Conservation (phyloP, 2,113 vertebrate species). For the Percina caprodes region DNA sequence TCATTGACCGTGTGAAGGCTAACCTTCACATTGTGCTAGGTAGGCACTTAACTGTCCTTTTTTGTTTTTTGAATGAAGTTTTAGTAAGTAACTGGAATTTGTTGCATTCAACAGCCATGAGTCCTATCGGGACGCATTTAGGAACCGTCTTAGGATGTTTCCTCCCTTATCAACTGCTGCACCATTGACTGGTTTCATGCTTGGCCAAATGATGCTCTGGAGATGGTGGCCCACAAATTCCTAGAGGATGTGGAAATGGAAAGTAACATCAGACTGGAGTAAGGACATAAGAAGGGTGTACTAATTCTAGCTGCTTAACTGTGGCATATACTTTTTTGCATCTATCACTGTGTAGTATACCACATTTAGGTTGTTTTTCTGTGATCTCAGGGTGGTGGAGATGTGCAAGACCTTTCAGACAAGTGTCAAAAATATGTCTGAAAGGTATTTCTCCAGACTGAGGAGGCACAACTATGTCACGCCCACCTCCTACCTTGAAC, state of each 20-base stretch:
- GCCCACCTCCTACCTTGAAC: conserved; percentile 92
- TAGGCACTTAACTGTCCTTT: conserved; percentile 54
- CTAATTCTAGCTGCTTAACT: not conserved
- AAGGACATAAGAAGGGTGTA: conserved; percentile 55
- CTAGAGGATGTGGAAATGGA: conserved; percentile 92
- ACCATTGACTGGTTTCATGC: conserved; percentile 96
- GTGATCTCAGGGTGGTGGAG: conserved; percentile 88
- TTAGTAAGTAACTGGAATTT: not conserved
- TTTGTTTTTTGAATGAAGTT: not conserved
- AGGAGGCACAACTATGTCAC: conserved; percentile 94
- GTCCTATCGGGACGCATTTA: conserved; percentile 93
- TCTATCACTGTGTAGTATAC: not conserved
- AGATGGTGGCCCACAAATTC: conserved; percentile 95
- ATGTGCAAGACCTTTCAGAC: conserved; percentile 95
- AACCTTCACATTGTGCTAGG: conserved; percentile 94
- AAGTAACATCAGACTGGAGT: conserved; percentile 85
- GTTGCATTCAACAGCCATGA: conserved; percentile 87
- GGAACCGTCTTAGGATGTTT: conserved; percentile 94
- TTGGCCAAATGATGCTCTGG: conserved; percentile 94
- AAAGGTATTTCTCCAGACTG: conserved; percentile 85
- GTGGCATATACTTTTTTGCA: not conserved
- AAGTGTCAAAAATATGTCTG: conserved; percentile 85
- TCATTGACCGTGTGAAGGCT: conserved; percentile 91
- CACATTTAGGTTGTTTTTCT: not conserved
- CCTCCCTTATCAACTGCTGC: conserved; percentile 95